phyloP scores from a whole-genome alignment of 1,140 invertebrate genomes.

The Cardiocondyla obscurior region DNA sequence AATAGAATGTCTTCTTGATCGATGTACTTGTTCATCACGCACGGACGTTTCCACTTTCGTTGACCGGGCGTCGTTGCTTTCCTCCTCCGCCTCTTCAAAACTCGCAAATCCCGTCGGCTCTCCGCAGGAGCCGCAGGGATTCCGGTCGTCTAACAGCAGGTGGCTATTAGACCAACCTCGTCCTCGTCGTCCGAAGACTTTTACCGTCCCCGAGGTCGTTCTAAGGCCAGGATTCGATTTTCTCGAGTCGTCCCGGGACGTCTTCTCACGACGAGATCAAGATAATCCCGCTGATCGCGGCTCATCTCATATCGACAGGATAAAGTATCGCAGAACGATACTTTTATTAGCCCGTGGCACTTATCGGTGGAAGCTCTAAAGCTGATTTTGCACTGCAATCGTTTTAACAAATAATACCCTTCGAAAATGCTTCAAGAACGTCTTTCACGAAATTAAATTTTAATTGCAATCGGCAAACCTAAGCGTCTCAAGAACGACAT shows the following conservation, averaged over 20 bases:
- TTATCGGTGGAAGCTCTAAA: background rate
- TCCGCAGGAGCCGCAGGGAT: constrained; percentile 53
- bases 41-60: constrained; percentile 12
- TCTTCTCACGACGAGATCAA: constrained; percentile 24
- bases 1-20: background rate
- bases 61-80: constrained; percentile 23
- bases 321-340: constrained; percentile 38
- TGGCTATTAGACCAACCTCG: constrained; percentile 61
- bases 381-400: background rate
- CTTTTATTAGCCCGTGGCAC: constrained; percentile 21
- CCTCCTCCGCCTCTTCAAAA: background rate
- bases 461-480: background rate
- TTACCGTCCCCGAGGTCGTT: constrained; percentile 45
- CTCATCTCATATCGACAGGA: constrained; percentile 5
- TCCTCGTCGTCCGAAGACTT: constrained; percentile 42
- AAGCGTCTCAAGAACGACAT: background rate
- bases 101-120: constrained; percentile 55
- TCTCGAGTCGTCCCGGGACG: constrained; percentile 43
- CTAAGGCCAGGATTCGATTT: constrained; percentile 57
- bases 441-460: background rate
- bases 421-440: background rate
- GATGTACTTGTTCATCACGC: background rate
- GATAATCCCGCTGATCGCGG: constrained; percentile 62
- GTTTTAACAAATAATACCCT: background rate
- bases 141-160: constrained; percentile 65